Evolutionary conservation across 2,888 invertebrate species (phyloP).

Genomic region (Apamea crenata): DNA sequence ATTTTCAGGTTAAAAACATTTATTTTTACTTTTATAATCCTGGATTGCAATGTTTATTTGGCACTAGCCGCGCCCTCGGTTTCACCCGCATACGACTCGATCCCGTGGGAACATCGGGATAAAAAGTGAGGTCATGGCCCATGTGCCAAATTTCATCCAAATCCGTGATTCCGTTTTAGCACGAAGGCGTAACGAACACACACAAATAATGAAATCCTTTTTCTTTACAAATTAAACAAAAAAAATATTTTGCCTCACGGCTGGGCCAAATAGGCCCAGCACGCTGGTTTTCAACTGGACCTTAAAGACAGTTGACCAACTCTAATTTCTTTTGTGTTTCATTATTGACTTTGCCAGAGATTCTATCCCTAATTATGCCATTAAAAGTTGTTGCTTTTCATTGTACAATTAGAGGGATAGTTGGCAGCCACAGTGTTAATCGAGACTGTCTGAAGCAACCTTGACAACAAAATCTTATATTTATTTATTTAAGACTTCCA

Average conservation of each 20-base stretch:
- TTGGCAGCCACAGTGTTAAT: neutral
- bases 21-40: neutral
- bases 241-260: neutral
- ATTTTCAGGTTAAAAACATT: neutral
- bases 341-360: neutral
- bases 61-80: neutral
- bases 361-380: neutral
- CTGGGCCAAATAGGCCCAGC: neutral
- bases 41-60: neutral
- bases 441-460: neutral
- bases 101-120: no score
- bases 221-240: neutral
- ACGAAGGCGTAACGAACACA: no score
- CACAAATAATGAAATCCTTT: no score
- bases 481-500: no score
- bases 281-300: neutral
- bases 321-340: neutral
- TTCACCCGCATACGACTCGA: no score
- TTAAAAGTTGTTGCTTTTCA: neutral
- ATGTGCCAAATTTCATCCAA: no score
- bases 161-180: no score
- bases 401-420: neutral
- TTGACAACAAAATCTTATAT: neutral
- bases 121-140: no score
- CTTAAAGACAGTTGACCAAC: neutral